Evolutionary conservation across 2,797 vertebrate genomes (phyloP), one percentile per base, ranked within the genome.

Genomic region (Potorous gilbertii): DNA sequence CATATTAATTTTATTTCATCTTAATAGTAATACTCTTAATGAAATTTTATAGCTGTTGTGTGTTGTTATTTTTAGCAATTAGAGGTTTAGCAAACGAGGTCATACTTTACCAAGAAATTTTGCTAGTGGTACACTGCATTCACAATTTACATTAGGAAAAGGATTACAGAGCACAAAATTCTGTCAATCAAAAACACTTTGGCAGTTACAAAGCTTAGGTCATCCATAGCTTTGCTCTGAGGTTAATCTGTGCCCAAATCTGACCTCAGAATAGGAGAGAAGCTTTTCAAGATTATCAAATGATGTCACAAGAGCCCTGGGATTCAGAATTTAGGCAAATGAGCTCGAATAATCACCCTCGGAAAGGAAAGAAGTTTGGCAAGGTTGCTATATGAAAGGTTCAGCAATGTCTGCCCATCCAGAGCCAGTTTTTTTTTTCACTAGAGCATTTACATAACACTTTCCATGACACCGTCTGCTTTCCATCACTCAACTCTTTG

Each of bases 401-500:
- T 97, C 95, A 96, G 94, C 94, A 96, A 97, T 97, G 56, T 93
- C 95, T 92, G 94, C 46, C 59, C 96, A 62, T 90, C 90, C 55
- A 94, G 46, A 94, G 94, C 34, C 95, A 91, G 90, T 59, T 94
- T 91, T 95, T 97, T 87, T 95, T 95, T 93, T 93, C 95, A 97
- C 97, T 94, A 96, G 95, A 96, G 90, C 90, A 96, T 97, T 98
- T 97, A 96, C 96, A 92, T 98, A 96, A 97, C 97, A 97, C 96
- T 97, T 97, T 96, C 93, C 96, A 89, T 96, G 97, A 98, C 97
- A 96, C 95, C 28, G 87, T 96, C 98, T 98, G 98, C 95, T 97
- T 98, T 97, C 97, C 96, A 96, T 98, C 98, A 98, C 95, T 98
- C 97, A 97, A 92, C 98, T 97, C 97, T 98, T 95, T 96, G 97